A percentile compares a stretch with the other conserved stretches of the same genome.
These are phyloP conservation scores for Gambusia holbrooki DNA, from an alignment of 2,113 vertebrate species.

Conservation along the genomic window DNA sequence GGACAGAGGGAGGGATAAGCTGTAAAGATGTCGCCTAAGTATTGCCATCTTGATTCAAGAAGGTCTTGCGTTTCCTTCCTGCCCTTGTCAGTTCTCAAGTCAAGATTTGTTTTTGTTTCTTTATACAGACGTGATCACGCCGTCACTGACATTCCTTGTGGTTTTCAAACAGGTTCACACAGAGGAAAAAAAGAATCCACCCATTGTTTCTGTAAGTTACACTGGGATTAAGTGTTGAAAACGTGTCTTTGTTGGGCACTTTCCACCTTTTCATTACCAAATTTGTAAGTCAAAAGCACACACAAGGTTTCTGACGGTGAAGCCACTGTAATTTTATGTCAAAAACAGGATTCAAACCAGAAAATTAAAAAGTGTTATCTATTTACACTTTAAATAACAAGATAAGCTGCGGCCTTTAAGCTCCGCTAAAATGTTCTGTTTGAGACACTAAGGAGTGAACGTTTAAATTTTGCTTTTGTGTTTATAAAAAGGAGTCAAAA, in stretches of 20 bases:
- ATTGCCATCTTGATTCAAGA: constrained; percentile 2
- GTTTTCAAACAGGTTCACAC: constrained; percentile 28
- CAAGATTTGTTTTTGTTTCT: constrained; percentile 4
- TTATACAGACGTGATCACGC: neutral
- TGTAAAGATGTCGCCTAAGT: constrained; percentile 8
- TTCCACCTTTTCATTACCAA: neutral
- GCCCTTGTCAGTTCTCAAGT: constrained; percentile 36
- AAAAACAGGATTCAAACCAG: neutral
- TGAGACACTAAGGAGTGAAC: too few species aligned
- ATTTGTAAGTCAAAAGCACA: too few species aligned
- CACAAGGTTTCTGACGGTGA: neutral
- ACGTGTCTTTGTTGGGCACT: neutral
- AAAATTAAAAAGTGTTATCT: neutral
- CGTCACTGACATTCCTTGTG: constrained; percentile 12
- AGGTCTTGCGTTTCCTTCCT: constrained; percentile 8
- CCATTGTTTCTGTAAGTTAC: constrained; percentile 2
- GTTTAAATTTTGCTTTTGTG: too few species aligned
- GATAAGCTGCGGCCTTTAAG: too few species aligned
- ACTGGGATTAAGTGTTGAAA: neutral
- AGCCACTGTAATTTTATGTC: neutral
- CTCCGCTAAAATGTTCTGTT: too few species aligned
- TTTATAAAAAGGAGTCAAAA: too few species aligned
- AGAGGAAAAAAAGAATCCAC: constrained; percentile 48
- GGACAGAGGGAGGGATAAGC: constrained; percentile 20
- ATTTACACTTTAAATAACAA: neutral